A percentile compares a stretch with the other conserved stretches of the same genome.
phyloP scores from a whole-genome alignment of 2,888 invertebrate species.

The Hofmannophila pseudospretella region DNA sequence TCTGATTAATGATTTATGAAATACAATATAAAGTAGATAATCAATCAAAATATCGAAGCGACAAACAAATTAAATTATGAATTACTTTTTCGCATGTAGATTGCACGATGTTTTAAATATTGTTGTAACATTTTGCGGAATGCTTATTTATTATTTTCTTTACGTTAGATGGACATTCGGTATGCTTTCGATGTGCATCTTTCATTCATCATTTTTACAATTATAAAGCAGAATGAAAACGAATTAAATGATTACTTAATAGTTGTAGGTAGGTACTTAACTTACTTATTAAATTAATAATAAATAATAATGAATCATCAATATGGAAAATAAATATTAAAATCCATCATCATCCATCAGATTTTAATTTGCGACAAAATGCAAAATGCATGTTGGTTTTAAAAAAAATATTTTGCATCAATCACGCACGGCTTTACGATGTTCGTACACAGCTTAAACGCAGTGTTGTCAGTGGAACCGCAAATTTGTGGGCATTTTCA shows the following conservation, averaged over 20 bases:
- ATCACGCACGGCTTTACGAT: conserved; percentile 75
- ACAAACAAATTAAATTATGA: background rate
- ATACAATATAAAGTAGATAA: background rate
- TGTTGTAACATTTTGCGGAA: conserved; percentile 41
- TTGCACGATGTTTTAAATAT: conserved; percentile 53
- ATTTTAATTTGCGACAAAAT: conserved; percentile 65
- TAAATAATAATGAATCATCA: no score
- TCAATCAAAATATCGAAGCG: conserved; percentile 10
- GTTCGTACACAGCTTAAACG: conserved; percentile 72
- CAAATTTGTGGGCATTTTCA: conserved; percentile 61
- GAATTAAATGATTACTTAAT: background rate
- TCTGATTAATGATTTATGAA: no score
- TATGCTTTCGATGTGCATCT: conserved; percentile 66
- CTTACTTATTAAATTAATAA: background rate
- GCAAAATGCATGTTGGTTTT: conserved; percentile 70
- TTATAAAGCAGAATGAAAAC: background rate
- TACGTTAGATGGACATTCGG: conserved; percentile 37
- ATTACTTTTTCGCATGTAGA: conserved; percentile 43
- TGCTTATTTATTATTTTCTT: conserved; percentile 37
- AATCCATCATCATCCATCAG: conserved; percentile 46
- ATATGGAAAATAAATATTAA: background rate
- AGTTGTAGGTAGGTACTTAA: no score
- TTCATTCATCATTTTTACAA: conserved; percentile 29
- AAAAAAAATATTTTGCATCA: conserved; percentile 60
- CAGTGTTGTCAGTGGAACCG: conserved; percentile 73